A percentile compares a stretch with the other conserved stretches of the same genome.
phyloP scores from a whole-genome alignment of 2,113 vertebrate genomes.

The Dicaeum eximium region DNA sequence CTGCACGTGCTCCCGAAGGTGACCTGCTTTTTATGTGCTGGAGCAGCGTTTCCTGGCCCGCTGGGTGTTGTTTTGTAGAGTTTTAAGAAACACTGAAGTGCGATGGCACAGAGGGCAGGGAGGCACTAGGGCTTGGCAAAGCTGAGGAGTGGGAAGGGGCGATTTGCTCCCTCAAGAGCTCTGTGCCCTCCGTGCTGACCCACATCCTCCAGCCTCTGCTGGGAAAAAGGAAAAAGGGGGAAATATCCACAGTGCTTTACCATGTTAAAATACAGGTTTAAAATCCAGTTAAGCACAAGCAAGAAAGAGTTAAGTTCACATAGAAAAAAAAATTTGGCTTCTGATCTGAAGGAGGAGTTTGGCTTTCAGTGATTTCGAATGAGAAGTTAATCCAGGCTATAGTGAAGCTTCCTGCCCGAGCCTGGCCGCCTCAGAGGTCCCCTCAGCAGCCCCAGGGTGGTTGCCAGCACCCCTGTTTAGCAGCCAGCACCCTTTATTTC shows the following conservation, averaged over 20 bases:
- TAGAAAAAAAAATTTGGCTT: neutral
- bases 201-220: neutral
- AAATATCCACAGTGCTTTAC: neutral
- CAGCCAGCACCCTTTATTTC: neutral
- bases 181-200: neutral
- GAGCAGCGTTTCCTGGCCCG: neutral
- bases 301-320: neutral
- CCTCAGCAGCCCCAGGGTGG: neutral
- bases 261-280: neutral
- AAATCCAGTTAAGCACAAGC: neutral
- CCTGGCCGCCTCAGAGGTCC: neutral
- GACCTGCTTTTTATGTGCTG: neutral
- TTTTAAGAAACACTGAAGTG: neutral
- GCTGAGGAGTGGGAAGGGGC: fast-evolving
- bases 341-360: neutral
- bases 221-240: fast-evolving
- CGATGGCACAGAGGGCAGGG: fast-evolving
- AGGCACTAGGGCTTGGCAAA: neutral
- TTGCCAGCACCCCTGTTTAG: neutral
- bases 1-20: neutral
- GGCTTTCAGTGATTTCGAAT: neutral
- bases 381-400: neutral
- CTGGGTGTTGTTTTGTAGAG: neutral
- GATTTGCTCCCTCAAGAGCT: neutral
- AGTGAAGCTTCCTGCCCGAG: neutral